A percentile compares a stretch with the other conserved stretches of the same genome.
phyloP scores from a whole-genome alignment of 2,888 invertebrate genomes.

The Rhopalosiphum nymphaeae region DNA sequence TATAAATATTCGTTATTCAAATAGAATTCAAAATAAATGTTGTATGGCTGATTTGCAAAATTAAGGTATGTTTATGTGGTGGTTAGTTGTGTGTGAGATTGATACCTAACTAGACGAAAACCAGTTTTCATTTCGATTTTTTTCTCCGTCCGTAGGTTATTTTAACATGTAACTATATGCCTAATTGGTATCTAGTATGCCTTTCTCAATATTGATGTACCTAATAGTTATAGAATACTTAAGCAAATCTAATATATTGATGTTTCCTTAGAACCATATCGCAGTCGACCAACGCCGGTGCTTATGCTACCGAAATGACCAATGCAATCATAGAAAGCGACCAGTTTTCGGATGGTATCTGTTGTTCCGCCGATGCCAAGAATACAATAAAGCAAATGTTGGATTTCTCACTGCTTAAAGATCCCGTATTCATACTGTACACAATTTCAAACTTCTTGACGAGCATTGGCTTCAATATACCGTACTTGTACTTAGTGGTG shows the following conservation, averaged over 20 bases:
- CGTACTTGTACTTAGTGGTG: constrained; percentile 86
- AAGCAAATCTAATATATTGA: background rate
- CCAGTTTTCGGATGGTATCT: constrained; percentile 32
- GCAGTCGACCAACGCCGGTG: constrained; percentile 26
- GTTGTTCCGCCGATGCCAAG: constrained; percentile 78
- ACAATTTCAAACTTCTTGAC: constrained; percentile 94
- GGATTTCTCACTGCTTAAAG: constrained; percentile 85
- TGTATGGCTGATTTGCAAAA: background rate
- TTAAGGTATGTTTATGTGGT: background rate
- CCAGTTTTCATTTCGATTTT: background rate
- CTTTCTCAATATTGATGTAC: background rate
- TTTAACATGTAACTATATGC: background rate
- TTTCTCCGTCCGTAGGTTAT: background rate
- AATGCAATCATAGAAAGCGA: background rate
- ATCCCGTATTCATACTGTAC: constrained; percentile 90
- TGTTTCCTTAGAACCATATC: constrained; percentile 43
- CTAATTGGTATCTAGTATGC: background rate
- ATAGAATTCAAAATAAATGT: background rate
- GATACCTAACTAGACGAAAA: background rate
- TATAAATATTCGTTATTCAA: background rate
- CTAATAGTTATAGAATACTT: background rate
- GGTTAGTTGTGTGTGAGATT: background rate
- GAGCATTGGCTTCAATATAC: constrained; percentile 94
- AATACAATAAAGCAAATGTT: constrained; percentile 85
- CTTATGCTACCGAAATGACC: background rate